phyloP scores from a whole-genome alignment of 2,888 invertebrate genomes.

The Agelastica alni region DNA sequence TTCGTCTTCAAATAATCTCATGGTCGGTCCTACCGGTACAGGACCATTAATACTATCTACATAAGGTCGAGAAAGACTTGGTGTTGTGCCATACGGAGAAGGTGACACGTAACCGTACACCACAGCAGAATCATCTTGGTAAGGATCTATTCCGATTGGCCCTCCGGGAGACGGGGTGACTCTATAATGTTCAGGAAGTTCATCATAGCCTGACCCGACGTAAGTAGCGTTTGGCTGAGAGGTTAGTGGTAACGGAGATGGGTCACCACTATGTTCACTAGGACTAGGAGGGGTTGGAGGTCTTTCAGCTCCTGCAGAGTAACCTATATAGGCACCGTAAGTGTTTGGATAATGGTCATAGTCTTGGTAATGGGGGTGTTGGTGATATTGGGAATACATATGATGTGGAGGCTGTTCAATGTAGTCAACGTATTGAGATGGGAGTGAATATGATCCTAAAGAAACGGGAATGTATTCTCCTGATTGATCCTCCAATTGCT shows the following conservation, averaged over 20 bases:
- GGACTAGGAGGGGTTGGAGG: conserved; percentile 62
- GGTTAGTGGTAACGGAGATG: conserved; percentile 59
- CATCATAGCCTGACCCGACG: conserved; percentile 69
- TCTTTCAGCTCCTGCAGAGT: conserved; percentile 56
- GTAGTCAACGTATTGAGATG: conserved; percentile 59
- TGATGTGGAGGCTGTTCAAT: conserved; percentile 57
- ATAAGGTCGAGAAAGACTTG: conserved; percentile 57
- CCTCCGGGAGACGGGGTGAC: conserved; percentile 69
- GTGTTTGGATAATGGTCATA: conserved; percentile 63
- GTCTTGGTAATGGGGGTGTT: conserved; percentile 61
- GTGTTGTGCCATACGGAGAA: conserved; percentile 64
- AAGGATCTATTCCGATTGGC: conserved; percentile 65
- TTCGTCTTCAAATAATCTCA: conserved; percentile 72
- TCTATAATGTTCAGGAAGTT: conserved; percentile 63
- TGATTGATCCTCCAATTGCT: conserved; percentile 62
- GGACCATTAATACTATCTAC: conserved; percentile 61
- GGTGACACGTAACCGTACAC: conserved; percentile 70
- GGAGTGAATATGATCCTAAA: conserved; percentile 55
- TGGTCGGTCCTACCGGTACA: conserved; percentile 55
- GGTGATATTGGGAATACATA: conserved; percentile 59
- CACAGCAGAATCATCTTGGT: conserved; percentile 65
- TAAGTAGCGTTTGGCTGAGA: conserved; percentile 59
- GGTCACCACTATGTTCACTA: conserved; percentile 62
- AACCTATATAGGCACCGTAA: conserved; percentile 58
- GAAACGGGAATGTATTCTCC: conserved; percentile 62